Evolutionary conservation across 2,113 vertebrate genomes (phyloP).

Genomic region (Prunella fulvescens): DNA sequence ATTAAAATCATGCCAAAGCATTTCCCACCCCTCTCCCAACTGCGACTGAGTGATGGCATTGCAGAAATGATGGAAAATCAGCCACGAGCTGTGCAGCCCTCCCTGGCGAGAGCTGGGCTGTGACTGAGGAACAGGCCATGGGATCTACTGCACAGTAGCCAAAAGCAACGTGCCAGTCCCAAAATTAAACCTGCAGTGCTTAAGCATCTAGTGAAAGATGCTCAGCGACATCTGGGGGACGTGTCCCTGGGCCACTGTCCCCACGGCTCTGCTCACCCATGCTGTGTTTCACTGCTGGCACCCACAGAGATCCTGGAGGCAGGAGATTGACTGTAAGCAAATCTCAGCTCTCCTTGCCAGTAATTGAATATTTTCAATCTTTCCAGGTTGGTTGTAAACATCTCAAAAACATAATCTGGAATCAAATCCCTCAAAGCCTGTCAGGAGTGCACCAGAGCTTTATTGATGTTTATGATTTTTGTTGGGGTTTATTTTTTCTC

Average conservation of each 20-base stretch:
- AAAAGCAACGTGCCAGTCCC: not conserved
- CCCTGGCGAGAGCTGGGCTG: not conserved
- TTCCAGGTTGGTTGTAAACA: not conserved
- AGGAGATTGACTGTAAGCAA: not conserved
- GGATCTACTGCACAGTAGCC: not conserved
- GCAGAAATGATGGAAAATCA: not conserved
- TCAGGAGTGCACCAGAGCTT: not conserved
- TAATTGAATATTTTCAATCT: not conserved
- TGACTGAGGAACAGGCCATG: not conserved
- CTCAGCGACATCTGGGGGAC: fast-evolving
- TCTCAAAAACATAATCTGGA: not conserved
- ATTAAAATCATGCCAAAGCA: not conserved
- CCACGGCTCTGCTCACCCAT: fast-evolving
- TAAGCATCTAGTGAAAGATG: not conserved
- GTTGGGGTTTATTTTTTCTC: not conserved
- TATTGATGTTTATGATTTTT: not conserved
- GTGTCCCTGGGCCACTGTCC: not conserved
- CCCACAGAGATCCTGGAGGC: not conserved
- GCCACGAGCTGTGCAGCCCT: not conserved
- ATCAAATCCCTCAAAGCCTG: not conserved
- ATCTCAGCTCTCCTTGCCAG: not conserved
- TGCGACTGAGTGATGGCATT: not conserved
- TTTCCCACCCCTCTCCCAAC: not conserved
- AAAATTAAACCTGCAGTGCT: not conserved
- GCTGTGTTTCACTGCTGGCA: not conserved